Conservation (phyloP, 2,797 vertebrate species). For the Cyprinodon diabolis region DNA sequence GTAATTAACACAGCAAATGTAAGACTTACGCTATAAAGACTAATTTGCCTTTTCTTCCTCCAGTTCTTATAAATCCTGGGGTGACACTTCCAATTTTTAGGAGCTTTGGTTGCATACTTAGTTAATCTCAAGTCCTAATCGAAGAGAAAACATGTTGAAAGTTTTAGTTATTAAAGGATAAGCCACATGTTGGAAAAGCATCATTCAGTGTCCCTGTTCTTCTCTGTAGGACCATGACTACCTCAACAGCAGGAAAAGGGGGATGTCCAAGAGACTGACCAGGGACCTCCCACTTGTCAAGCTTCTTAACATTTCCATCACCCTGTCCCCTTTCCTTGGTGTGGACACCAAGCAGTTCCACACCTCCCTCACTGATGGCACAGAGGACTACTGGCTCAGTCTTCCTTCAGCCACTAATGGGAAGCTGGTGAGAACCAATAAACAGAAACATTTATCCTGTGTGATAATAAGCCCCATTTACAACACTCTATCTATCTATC, state of each 20-base stretch:
- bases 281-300: conserved; percentile 81
- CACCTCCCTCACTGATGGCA: conserved; percentile 78
- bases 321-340: conserved; percentile 85
- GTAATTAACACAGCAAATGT: not conserved
- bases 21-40: conserved; percentile 41
- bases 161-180: not conserved
- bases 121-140: conserved; percentile 50
- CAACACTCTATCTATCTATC: not conserved
- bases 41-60: conserved; percentile 48
- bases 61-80: conserved; percentile 18
- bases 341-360: conserved; percentile 86
- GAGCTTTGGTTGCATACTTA: conserved; percentile 51
- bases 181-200: not conserved
- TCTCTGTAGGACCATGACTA: conserved; percentile 81
- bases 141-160: conserved; percentile 3
- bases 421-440: conserved; percentile 75
- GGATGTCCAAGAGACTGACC: conserved; percentile 68
- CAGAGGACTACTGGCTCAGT: conserved; percentile 85
- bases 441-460: not conserved
- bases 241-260: conserved; percentile 71
- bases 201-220: not conserved
- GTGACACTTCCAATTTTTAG: conserved; percentile 37
- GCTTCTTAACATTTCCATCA: conserved; percentile 88
- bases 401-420: conserved; percentile 75
- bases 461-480: conserved; percentile 4